Base-by-base conservation (phyloP, 2,113 vertebrate species). In the Bufo gargarizans region DNA sequence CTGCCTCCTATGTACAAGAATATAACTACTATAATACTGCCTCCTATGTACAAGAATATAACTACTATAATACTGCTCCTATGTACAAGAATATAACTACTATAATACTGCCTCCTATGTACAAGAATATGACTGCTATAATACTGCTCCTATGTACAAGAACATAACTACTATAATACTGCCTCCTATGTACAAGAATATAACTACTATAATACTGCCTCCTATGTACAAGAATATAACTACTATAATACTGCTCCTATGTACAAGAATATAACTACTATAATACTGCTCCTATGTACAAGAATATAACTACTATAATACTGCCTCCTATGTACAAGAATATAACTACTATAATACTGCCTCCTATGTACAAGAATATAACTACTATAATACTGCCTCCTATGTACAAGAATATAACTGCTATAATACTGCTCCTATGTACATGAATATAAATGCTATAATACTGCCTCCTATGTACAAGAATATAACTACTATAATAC, bases 121-220 rank as follows among this genome's bases (percentile, higher is more conserved):
- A 65, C 61, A 65, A 65, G 61, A 65, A 20, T 65, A 65, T 65
- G n/a, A 65, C 61, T 65, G n/a, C 61, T 65, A 65, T 65, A 65
- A 65, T 65, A 65, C 61, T 65, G 61, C 61, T 6, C 61, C 59
- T 61, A 61, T 61, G 59, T 61, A 61, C 59, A 61, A 65, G 61
- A 65, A 65, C n/a, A 65, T 65, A 65, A 65, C 61, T 65, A 65
- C 61, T 65, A 65, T 65, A 65, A 65, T 65, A 65, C 61, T 65
- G 19, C 61, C 61, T 19, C 59, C 59, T 61, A 61, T 61, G 59
- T 61, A 61, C 59, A 61, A 19, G 59, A 61, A 61, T 61, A 61
- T 61, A 61, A 61, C 59, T 61, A 61, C 59, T 61, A 61, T 61
- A 61, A 61, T 61, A 61, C 59, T 61, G 59, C 59, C 16, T 11